Evolutionary conservation across 64 coral and sea anemone genomes (phyloP), one percentile per base, ranked within the genome.

Genomic region (Dendronephthya gigantea): DNA sequence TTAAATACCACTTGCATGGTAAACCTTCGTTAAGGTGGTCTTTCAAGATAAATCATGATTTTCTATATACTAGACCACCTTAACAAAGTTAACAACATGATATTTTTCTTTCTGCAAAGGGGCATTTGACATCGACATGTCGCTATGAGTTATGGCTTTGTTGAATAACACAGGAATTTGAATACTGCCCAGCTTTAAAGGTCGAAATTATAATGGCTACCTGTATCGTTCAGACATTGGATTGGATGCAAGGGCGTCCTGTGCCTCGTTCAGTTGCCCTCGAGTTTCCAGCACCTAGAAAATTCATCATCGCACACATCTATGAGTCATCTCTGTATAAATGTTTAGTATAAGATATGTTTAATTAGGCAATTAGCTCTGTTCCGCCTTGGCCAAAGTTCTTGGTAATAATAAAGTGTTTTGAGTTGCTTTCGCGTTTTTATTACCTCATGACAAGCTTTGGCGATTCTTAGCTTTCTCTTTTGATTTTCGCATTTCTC

Each of bases 371-470:
- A n/a, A n/a, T 28, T 28, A 5, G 29, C 36, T 33, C 2, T 0
- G 29, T 39, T 39, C 2, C 51, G 16, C 27, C 22, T 27, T 50
- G 28, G 1, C 49, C 29, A n/a, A n/a, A n/a, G n/a, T n/a, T n/a
- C n/a, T n/a, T n/a, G n/a, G n/a, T n/a, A n/a, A n/a, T n/a, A n/a
- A n/a, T n/a, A n/a, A n/a, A n/a, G n/a, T n/a, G n/a, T n/a, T n/a
- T n/a, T n/a, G n/a, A n/a, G n/a, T n/a, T n/a, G n/a, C n/a, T n/a
- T n/a, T n/a, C n/a, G n/a, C n/a, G n/a, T n/a, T n/a, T n/a, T n/a
- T n/a, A 33, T 89, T 72, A 97, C 94, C 83, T 86, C 86, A 40
- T 97, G 91, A 40, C 94, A 91, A 23, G 94, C 91, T 34, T 90
- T 86, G 16, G 93, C 89, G 85, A 97, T 97, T 27, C 56, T 41